Evolutionary conservation across 1,140 invertebrate genomes (phyloP), one percentile per base, ranked within the genome.

Genomic region (Rhagoletis pomonella): DNA sequence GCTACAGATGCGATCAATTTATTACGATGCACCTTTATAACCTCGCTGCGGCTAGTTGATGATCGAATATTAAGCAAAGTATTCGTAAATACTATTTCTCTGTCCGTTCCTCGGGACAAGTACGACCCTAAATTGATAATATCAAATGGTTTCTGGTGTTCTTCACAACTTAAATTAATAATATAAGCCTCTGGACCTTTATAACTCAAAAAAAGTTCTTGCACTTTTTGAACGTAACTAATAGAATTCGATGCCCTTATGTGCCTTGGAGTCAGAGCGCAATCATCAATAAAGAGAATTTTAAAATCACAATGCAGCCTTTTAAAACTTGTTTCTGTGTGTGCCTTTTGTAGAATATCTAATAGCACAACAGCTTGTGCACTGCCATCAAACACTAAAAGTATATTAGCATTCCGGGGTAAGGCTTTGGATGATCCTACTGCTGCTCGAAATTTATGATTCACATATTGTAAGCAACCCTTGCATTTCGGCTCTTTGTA

Each of bases 381-480:
- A 19, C 89, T 90, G 1, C 91, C 91, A 88, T 93, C 90, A 4
- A 93, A 88, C 1, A 90, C 29, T 0, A 93, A 55, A 7, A 93
- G 84, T 1, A 93, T 89, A 44, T 91, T 89, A 1, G 92, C 88
- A 69, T 89, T 87, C 17, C 89, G 86, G 3, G 90, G 91, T n/a
- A 93, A 65, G 0, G 89, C 87, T 85, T 93, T 93, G 4, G 92
- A 88, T 2, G 91, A 90, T 5, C 92, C 92, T 6, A 93, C 86
- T 0, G 91, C 87, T 1, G 91, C 91, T n/a, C 92, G 90, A 44
- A 93, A 93, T 87, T 93, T 93, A 84, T 93, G 92, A 10, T 91
- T 89, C 0, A 89, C 89, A 86, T 91, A 90, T 0, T 47, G 65
- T 1, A 93, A 93, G 69, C 92, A 93, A 10, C 77, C 81, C 0